Percentiles rank a stretch among this genome's conserved stretches.
phyloP scores from a whole-genome alignment of 2,113 vertebrate genomes.

The Tychaedon coryphoeus region DNA sequence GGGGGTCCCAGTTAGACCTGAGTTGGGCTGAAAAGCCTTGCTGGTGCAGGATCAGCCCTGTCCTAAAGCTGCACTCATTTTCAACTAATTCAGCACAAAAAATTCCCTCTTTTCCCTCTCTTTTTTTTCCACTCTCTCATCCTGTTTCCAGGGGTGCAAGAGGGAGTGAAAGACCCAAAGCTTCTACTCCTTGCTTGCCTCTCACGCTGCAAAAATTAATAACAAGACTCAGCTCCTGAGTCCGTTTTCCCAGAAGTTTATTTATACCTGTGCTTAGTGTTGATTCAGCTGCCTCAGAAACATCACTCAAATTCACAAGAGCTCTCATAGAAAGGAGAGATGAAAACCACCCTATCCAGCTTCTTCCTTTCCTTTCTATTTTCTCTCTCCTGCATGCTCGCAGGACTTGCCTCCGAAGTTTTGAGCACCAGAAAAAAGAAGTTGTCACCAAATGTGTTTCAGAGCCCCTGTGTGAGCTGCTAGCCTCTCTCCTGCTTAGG shows the following conservation, averaged over 20 bases:
- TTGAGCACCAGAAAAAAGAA: neutral
- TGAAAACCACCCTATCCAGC: neutral
- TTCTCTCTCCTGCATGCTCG: rapidly evolving
- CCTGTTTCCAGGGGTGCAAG: neutral
- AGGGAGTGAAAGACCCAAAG: neutral
- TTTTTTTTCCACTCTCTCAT: neutral
- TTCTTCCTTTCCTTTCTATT: neutral
- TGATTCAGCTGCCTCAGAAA: conserved; percentile 33
- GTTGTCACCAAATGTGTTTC: rapidly evolving
- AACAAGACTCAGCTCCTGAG: neutral
- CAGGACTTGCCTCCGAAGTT: neutral
- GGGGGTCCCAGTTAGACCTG: neutral
- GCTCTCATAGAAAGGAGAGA: neutral
- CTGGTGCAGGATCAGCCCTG: neutral
- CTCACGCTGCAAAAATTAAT: neutral
- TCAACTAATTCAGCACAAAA: neutral
- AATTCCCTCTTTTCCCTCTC: neutral
- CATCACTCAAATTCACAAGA: neutral
- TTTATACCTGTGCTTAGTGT: conserved; percentile 39
- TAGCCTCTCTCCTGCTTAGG: neutral
- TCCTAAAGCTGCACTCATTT: neutral
- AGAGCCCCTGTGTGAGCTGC: neutral
- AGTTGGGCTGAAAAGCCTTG: neutral
- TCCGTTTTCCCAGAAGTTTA: neutral
- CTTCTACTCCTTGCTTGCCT: neutral